These are phyloP conservation scores for Acanthosepion esculentum DNA, from an alignment of 2,888 invertebrate genomes.

Conservation along the genomic window DNA sequence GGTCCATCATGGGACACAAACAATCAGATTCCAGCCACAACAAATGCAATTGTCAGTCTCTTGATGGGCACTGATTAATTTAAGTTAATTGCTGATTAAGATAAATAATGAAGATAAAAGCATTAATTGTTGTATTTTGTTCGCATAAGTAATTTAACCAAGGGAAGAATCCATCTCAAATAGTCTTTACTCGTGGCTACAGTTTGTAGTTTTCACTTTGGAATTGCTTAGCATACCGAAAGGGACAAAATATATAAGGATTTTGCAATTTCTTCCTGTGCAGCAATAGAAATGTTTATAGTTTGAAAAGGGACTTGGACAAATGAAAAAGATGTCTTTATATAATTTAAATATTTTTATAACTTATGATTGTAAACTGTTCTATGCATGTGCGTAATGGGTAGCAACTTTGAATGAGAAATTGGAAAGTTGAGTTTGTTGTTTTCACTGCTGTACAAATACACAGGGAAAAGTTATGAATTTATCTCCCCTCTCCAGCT, in stretches of 20 bases:
- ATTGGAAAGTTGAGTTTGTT: no score
- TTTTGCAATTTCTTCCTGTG: no score
- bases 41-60: background rate
- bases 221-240: background rate
- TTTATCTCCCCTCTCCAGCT: no score
- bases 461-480: no score
- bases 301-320: no score
- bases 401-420: no score
- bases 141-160: background rate
- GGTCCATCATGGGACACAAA: background rate
- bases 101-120: background rate
- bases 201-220: background rate
- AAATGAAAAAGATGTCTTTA: no score
- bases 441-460: no score
- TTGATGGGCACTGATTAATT: conserved; percentile 16
- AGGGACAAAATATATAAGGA: background rate
- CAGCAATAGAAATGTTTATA: no score
- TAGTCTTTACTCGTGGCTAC: background rate
- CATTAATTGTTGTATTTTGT: background rate
- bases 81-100: background rate
- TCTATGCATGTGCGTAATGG: no score
- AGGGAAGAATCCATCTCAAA: background rate
- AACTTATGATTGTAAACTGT: no score
- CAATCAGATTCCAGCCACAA: background rate
- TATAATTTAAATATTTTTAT: no score